These are phyloP conservation scores for Microctenopoma stevenorrisi DNA, from an alignment of 2,797 vertebrate species.

Conservation along the genomic window DNA sequence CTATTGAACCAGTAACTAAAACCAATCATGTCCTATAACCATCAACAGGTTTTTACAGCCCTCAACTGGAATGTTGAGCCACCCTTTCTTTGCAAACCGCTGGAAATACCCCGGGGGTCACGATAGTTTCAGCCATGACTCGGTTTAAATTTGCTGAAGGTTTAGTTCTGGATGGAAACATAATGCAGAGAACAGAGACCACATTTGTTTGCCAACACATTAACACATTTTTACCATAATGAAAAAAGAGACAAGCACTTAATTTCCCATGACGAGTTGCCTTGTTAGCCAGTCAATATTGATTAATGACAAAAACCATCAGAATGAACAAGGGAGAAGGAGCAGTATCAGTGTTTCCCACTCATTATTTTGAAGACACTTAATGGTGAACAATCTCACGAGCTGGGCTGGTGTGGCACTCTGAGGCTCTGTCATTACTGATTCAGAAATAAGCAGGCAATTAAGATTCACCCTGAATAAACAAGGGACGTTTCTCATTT, in stretches of 20 bases:
- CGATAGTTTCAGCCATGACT: too few relatives aligned
- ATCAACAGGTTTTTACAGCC: too few relatives aligned
- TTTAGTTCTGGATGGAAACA: constrained; percentile 1
- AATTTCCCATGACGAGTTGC: constrained; percentile 24
- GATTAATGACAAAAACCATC: constrained; percentile 28
- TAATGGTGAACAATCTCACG: constrained; percentile 25
- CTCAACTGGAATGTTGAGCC: too few relatives aligned
- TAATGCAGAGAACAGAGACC: not conserved
- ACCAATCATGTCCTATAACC: too few relatives aligned
- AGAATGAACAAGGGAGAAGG: not conserved
- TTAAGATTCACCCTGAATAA: constrained; percentile 48
- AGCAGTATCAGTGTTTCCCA: not conserved
- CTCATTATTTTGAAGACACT: constrained; percentile 29
- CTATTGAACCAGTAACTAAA: too few relatives aligned
- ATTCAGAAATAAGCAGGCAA: constrained; percentile 50
- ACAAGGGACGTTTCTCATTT: constrained; percentile 34
- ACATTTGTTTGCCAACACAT: not conserved
- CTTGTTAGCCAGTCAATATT: constrained; percentile 30
- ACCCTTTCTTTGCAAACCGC: too few relatives aligned
- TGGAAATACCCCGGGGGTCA: too few relatives aligned
- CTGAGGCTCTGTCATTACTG: constrained; percentile 30
- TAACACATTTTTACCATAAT: constrained; percentile 7
- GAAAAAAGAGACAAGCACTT: constrained; percentile 14
- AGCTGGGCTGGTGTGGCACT: constrained; percentile 20
- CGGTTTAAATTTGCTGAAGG: not conserved